These are phyloP conservation scores for Chlamydotis undulata DNA, from an alignment of 2,113 vertebrate species.

Conservation along the genomic window DNA sequence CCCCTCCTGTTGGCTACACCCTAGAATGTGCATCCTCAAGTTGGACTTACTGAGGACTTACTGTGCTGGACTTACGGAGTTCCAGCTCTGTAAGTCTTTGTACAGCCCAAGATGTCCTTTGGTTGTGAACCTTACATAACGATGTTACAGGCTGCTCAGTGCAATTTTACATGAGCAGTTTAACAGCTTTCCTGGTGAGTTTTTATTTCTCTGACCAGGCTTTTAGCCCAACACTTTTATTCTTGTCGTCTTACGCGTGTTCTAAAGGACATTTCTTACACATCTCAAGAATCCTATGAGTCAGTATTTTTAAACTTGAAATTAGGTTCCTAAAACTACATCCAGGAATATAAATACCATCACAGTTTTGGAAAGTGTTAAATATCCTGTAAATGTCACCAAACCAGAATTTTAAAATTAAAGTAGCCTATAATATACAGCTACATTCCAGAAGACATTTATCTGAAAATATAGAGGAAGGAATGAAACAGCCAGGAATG, in stretches of 20 bases:
- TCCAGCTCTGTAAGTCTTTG: not conserved
- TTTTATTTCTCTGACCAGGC: not conserved
- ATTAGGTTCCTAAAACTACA: constrained; percentile 17
- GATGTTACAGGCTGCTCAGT: not conserved
- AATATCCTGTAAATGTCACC: constrained; percentile 27
- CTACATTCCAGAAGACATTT: not conserved
- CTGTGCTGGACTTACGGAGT: not conserved
- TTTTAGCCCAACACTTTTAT: constrained; percentile 24
- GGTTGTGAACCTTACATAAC: not conserved
- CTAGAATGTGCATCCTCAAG: not conserved
- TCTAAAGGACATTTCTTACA: not conserved
- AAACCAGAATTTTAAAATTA: constrained; percentile 17
- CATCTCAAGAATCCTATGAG: not conserved
- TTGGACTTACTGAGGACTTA: not conserved
- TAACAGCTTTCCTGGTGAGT: not conserved
- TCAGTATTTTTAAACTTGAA: constrained; percentile 43
- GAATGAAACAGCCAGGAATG: not conserved
- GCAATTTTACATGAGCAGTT: not conserved
- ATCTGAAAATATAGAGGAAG: not conserved
- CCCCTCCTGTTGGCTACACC: not conserved
- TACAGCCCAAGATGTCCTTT: not conserved
- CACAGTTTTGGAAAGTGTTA: constrained; percentile 41
- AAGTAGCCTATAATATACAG: not conserved
- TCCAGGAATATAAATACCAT: constrained; percentile 19
- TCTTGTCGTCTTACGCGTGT: not conserved